Evolutionary conservation across 2,797 vertebrate genomes (phyloP), one percentile per base, ranked within the genome.

Genomic region (Tenualosa thibaudeaui): DNA sequence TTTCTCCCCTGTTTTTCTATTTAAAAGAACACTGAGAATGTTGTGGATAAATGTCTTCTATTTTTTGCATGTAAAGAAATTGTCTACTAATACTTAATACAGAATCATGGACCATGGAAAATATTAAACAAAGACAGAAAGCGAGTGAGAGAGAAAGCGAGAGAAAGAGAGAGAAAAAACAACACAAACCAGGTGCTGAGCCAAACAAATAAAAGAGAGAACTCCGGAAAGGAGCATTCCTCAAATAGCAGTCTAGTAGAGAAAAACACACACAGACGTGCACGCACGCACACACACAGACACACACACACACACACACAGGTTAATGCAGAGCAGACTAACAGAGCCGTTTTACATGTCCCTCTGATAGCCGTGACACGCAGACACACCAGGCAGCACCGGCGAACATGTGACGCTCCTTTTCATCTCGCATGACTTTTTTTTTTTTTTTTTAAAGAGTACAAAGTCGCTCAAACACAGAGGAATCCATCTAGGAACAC

Each of bases 121-220:
- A 71, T 71, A 71, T 37, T 40, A 37, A 71, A 71, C 65, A 37
- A 71, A 71, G 31, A 71, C 24, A 15, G 26, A 31, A 3, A 40
- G 8, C 31, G 26, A 68, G 26, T 4, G 6, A 65, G 9, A 65
- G 60, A 26, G n/a, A 26, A 8, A 17, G 4, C 37, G 31, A 40
- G 31, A 43, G 10, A 40, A 19, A 71, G 15, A 19, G 5, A 43
- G 1, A 75, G 22, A 37, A 17, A 68, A 43, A 89, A 90, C 91
- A 87, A 88, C 89, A 86, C 85, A 88, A 93, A 94, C 92, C 92
- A 94, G 93, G 92, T 93, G 92, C 90, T 88, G 89, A 87, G 89
- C 82, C 83, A 91, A 92, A 88, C 91, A 92, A 92, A 89, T 91
- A 91, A 90, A 81, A 81, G 88, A 83, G 81, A 85, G 81, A 84